These are phyloP conservation scores for Copidosoma aretas DNA, from an alignment of 2,888 invertebrate species.

Conservation along the genomic window DNA sequence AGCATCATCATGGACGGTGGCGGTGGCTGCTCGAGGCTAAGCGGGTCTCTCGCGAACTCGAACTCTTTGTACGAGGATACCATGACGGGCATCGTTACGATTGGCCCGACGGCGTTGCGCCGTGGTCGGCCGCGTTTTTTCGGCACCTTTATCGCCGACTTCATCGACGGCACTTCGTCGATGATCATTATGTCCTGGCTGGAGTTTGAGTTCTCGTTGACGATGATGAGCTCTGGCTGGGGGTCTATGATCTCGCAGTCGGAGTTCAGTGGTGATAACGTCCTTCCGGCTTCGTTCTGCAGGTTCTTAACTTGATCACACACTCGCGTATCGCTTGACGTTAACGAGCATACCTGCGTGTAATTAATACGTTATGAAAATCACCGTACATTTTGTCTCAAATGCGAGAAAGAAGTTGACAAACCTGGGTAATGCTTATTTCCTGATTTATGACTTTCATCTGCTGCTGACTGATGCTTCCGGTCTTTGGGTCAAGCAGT, in stretches of 20 bases:
- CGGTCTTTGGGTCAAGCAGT: constrained; percentile 48
- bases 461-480: constrained; percentile 52
- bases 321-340: constrained; percentile 35
- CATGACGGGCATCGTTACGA: not conserved
- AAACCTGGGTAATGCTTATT: constrained; percentile 59
- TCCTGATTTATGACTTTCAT: constrained; percentile 58
- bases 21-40: constrained; percentile 52
- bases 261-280: constrained; percentile 49
- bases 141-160: constrained; percentile 49
- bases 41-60: constrained; percentile 49
- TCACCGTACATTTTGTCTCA: not conserved
- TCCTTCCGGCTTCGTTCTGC: constrained; percentile 37
- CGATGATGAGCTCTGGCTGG: constrained; percentile 59
- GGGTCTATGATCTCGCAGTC: constrained; percentile 60
- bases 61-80: constrained; percentile 22
- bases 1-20: constrained; percentile 26
- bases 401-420: not conserved
- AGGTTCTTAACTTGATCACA: constrained; percentile 54
- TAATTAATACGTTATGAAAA: not conserved
- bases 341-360: constrained; percentile 27
- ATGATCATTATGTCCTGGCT: constrained; percentile 62
- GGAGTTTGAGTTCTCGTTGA: constrained; percentile 61
- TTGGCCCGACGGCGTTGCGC: constrained; percentile 45
- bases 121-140: constrained; percentile 59
- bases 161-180: constrained; percentile 56